Evolutionary conservation across 1,140 invertebrate species (phyloP).

Genomic region (Drusus annulatus): DNA sequence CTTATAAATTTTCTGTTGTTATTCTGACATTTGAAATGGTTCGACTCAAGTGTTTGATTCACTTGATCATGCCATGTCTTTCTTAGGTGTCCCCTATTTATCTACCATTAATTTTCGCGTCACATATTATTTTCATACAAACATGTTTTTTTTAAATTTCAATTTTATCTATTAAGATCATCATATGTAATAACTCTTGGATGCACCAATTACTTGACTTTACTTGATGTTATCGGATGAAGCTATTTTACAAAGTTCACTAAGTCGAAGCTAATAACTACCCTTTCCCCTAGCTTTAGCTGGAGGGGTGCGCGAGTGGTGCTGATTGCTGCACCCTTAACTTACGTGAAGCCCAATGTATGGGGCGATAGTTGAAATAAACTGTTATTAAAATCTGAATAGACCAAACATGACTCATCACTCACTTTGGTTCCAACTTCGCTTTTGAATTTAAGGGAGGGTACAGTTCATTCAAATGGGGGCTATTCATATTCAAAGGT

Average conservation of each 20-base stretch:
- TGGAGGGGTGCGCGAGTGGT: slow-evolving; percentile 7
- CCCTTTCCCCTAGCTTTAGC: background rate
- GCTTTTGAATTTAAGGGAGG: slow-evolving; percentile 23
- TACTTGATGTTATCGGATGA: background rate
- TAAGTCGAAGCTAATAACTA: slow-evolving; percentile 24
- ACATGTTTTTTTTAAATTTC: too few relatives aligned
- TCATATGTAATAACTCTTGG: too few relatives aligned
- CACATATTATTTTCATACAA: too few relatives aligned
- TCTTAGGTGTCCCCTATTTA: too few relatives aligned
- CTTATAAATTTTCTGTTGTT: too few relatives aligned
- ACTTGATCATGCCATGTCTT: too few relatives aligned
- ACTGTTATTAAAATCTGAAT: slow-evolving; percentile 55
- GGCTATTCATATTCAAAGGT: too few relatives aligned
- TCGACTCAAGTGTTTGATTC: too few relatives aligned
- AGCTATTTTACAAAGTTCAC: background rate
- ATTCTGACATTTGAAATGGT: too few relatives aligned
- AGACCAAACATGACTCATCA: slow-evolving; percentile 52
- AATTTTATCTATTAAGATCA: too few relatives aligned
- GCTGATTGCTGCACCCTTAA: slow-evolving; percentile 30
- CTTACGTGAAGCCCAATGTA: background rate
- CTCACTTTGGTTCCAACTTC: slow-evolving; percentile 44
- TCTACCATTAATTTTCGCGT: too few relatives aligned
- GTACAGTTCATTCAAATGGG: slow-evolving; percentile 28
- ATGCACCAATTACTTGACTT: too few relatives aligned
- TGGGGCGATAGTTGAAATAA: slow-evolving; percentile 49